These are phyloP conservation scores for Syngnathus scovelli DNA, from an alignment of 2,113 vertebrate genomes.

Conservation along the genomic window DNA sequence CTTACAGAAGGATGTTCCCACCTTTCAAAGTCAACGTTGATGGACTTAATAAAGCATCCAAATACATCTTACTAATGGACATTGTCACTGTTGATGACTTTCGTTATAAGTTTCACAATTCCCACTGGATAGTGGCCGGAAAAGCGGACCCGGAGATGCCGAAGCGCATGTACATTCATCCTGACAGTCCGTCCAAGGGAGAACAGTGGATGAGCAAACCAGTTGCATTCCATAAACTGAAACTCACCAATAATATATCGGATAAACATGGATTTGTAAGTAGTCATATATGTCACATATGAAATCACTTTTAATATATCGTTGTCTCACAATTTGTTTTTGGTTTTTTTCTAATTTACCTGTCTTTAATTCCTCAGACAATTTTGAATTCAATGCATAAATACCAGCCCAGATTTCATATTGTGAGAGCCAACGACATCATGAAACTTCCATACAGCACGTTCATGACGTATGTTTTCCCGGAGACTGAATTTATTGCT, in stretches of 20 bases:
- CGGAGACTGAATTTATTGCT: conserved; percentile 93
- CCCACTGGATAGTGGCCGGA: conserved; percentile 90
- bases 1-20: conserved; percentile 92
- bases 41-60: conserved; percentile 87
- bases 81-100: conserved; percentile 92
- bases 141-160: conserved; percentile 98
- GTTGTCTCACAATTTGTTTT: neutral
- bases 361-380: conserved; percentile 71
- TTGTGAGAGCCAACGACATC: conserved; percentile 92
- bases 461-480: conserved; percentile 94
- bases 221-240: conserved; percentile 94
- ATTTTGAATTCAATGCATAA: conserved; percentile 99
- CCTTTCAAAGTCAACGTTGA: conserved; percentile 92
- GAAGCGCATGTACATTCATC: conserved; percentile 98
- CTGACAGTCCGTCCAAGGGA: conserved; percentile 91
- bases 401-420: conserved; percentile 95
- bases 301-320: neutral
- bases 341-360: neutral
- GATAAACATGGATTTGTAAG: conserved; percentile 98
- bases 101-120: conserved; percentile 94
- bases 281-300: conserved; percentile 29
- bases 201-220: conserved; percentile 98
- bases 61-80: conserved; percentile 95
- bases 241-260: conserved; percentile 95
- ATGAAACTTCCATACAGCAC: conserved; percentile 97